A percentile compares a stretch with the other conserved stretches of the same genome.
phyloP scores from a whole-genome alignment of 2,888 invertebrate species.

The Eudasyphora cyanicolor region DNA sequence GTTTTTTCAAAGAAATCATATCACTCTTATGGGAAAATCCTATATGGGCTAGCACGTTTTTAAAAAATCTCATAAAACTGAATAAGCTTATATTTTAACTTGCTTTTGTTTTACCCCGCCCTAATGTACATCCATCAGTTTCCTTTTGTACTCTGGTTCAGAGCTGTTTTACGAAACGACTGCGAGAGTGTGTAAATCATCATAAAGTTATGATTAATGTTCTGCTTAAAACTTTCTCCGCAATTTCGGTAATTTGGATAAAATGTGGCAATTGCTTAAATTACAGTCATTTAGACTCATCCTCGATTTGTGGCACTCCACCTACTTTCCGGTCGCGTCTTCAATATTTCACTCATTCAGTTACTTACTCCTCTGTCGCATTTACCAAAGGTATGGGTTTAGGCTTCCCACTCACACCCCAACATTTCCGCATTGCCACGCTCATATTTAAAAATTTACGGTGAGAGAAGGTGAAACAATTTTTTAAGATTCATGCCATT shows the following conservation, averaged over 20 bases:
- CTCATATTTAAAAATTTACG: neutral
- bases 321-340: too few species aligned
- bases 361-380: too few species aligned
- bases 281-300: constrained; percentile 20
- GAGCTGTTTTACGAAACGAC: neutral
- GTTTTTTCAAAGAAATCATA: too few species aligned
- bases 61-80: too few species aligned
- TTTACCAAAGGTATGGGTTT: too few species aligned
- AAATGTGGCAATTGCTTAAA: constrained; percentile 22
- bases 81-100: too few species aligned
- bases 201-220: constrained; percentile 24
- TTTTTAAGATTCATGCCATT: constrained; percentile 11
- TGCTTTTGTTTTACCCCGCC: too few species aligned
- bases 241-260: constrained; percentile 14
- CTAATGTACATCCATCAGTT: neutral
- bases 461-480: neutral
- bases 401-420: too few species aligned
- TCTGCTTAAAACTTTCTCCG: neutral
- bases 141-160: neutral
- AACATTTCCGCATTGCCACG: too few species aligned
- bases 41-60: too few species aligned
- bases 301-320: neutral
- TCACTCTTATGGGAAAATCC: too few species aligned
- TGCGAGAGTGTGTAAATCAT: neutral
- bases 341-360: too few species aligned